Base-by-base conservation (phyloP, 2,888 invertebrate genomes). In the Micropterix aruncella region DNA sequence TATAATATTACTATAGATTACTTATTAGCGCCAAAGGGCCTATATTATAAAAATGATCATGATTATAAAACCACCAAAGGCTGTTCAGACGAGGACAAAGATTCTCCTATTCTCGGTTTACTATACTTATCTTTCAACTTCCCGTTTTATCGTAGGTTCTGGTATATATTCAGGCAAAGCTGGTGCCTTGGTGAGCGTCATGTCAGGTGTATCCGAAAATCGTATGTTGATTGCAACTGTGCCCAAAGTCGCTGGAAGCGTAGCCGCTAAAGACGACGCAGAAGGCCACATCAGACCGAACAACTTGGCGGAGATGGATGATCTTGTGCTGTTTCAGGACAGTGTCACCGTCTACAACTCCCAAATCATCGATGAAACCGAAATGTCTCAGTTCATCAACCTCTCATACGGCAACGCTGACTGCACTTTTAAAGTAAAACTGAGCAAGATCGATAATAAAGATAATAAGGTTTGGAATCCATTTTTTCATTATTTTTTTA, bases 91-190 rank as follows among this genome's bases (percentile, higher is more conserved):
- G n/a, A n/a, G n/a, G n/a, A n/a, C n/a, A n/a, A n/a, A n/a, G n/a
- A n/a, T n/a, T n/a, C n/a, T n/a, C n/a, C n/a, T n/a, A n/a, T n/a
- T n/a, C n/a, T n/a, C n/a, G n/a, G n/a, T n/a, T n/a, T n/a, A n/a
- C n/a, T n/a, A n/a, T n/a, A n/a, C n/a, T n/a, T n/a, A n/a, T n/a
- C n/a, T n/a, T n/a, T n/a, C n/a, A n/a, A n/a, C n/a, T n/a, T n/a
- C n/a, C n/a, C n/a, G n/a, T n/a, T 38, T 40, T 17, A 42, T 47
- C 15, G 3, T 52, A 71, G 90, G 89, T 2, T 79, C 80, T 7
- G 89, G 88, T n/a, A 80, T 89, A 44, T 88, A 74, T 57, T 70
- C 75, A 1, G 80, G 80, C 0, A 59, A 57, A 47, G 62, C 64
- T 1, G 75, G 75, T 1, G 63, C 68, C 1, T 50, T 73, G 14